These are phyloP conservation scores for Hemithea aestivaria DNA, from an alignment of 2,888 invertebrate genomes.

Conservation along the genomic window DNA sequence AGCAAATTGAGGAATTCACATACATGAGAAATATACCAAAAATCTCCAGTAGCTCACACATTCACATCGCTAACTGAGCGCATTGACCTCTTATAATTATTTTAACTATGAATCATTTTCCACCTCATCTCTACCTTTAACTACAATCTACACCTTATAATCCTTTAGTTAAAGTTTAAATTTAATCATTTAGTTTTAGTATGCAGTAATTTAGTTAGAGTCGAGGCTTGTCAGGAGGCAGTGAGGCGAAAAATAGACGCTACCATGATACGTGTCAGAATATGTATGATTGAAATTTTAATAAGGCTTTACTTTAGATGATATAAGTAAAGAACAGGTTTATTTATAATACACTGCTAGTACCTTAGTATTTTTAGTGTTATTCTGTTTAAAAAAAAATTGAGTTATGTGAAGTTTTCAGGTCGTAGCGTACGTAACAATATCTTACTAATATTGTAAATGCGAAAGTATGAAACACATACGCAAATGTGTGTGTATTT, in stretches of 20 bases:
- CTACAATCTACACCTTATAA: constrained; percentile 11
- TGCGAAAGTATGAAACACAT: too few relatives aligned
- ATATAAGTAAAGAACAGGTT: background rate
- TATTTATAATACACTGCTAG: background rate
- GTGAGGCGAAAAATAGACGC: constrained; percentile 49
- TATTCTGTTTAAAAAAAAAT: too few relatives aligned
- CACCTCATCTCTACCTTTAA: constrained; percentile 1
- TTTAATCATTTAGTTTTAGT: background rate
- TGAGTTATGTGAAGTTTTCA: too few relatives aligned
- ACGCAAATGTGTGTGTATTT: too few relatives aligned
- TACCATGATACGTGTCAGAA: constrained; percentile 48
- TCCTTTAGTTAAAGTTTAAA: constrained; percentile 4
- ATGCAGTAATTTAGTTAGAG: constrained; percentile 30
- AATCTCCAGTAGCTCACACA: constrained; percentile 7
- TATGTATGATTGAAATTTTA: constrained; percentile 16
- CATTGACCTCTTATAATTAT: constrained; percentile 30
- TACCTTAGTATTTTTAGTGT: too few relatives aligned
- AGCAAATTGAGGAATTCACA: too few relatives aligned
- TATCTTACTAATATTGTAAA: too few relatives aligned
- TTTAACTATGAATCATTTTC: constrained; percentile 17
- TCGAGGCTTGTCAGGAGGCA: constrained; percentile 41
- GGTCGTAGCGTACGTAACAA: too few relatives aligned
- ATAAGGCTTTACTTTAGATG: background rate
- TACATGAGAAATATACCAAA: too few relatives aligned
- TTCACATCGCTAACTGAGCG: constrained; percentile 24